Evolutionary conservation across 2,888 invertebrate species (phyloP), one percentile per base, ranked within the genome.

Genomic region (Drosophila gaucha): DNA sequence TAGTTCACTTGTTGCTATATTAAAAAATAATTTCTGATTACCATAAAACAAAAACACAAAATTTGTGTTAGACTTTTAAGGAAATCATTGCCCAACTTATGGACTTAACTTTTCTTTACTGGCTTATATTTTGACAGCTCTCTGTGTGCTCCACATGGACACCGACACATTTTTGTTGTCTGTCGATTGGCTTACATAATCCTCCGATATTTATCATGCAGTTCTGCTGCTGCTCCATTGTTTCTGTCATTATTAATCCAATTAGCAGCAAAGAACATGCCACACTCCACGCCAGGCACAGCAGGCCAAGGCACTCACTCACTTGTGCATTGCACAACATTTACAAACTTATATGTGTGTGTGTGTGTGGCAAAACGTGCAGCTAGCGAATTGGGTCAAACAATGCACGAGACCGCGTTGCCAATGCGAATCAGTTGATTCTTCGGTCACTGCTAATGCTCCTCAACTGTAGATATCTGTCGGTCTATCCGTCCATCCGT

Each of bases 191-290:
- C 78, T 80, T 80, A 65, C 80, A 78, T 83, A 80, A 80, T 80
- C 73, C 62, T 52, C 58, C 64, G 62, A 78, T 66, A 18, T 68
- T 65, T 56, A 44, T 54, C 52, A 39, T 47, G 22, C 56, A 63
- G 33, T 24, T 35, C 12, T 49, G 24, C 30, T 43, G 68, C 51
- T 73, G 74, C 71, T 72, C 74, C 80, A 82, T 80, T 82, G 80
- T 80, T 69, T 78, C 79, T 82, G 79, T 77, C 84, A 79, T 82
- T 82, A 82, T 79, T 82, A 82, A 82, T 82, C 82, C 82, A 82
- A 82, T 82, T 82, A 82, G 66, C 63, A 65, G 77, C 78, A 69
- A 74, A 82, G 82, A 82, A 84, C 77, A 72, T 35, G 59, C 49
- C 72, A 44, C 68, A 58, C 58, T 66, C 57, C 62, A 16, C 66